A percentile compares a stretch with the other conserved stretches of the same genome.
Evolutionary conservation across 2,888 invertebrate genomes (phyloP).

Genomic region (Pilophorus perplexus): DNA sequence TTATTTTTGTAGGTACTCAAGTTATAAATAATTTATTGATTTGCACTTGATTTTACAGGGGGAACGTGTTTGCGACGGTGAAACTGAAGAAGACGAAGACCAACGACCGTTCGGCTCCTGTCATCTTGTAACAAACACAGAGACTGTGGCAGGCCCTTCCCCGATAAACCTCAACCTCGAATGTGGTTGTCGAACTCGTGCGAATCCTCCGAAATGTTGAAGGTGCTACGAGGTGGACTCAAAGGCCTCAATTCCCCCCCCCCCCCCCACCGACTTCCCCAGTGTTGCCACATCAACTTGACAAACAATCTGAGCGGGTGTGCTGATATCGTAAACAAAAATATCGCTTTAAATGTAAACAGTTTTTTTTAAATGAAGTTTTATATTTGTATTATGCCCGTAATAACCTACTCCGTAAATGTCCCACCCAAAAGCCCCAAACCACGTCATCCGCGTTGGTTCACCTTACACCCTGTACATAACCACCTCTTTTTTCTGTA

Average conservation of each 20-base stretch:
- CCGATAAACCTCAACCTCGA: neutral
- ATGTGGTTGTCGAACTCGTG: neutral
- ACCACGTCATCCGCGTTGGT: too few species aligned
- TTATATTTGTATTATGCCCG: too few species aligned
- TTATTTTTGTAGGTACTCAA: neutral
- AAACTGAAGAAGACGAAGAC: slow-evolving; percentile 84
- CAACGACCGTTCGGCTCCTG: slow-evolving; percentile 80
- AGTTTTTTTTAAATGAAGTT: too few species aligned
- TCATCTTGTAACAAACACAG: slow-evolving; percentile 55
- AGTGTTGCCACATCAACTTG: neutral
- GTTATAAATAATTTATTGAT: slow-evolving; percentile 20
- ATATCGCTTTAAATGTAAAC: too few species aligned
- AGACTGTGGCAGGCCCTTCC: slow-evolving; percentile 10
- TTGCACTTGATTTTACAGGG: slow-evolving; percentile 61
- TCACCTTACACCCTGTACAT: slow-evolving; percentile 12
- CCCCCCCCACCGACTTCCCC: neutral
- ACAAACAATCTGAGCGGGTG: too few species aligned
- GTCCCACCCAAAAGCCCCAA: neutral
- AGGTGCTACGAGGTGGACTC: too few species aligned
- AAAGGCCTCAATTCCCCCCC: neutral
- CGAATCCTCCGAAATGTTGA: neutral
- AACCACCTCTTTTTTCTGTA: slow-evolving; percentile 6
- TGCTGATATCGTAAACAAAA: too few species aligned
- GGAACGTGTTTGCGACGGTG: slow-evolving; percentile 83
- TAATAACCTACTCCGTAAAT: neutral